phyloP scores from a whole-genome alignment of 1,140 invertebrate genomes.

The Sinella curviseta region DNA sequence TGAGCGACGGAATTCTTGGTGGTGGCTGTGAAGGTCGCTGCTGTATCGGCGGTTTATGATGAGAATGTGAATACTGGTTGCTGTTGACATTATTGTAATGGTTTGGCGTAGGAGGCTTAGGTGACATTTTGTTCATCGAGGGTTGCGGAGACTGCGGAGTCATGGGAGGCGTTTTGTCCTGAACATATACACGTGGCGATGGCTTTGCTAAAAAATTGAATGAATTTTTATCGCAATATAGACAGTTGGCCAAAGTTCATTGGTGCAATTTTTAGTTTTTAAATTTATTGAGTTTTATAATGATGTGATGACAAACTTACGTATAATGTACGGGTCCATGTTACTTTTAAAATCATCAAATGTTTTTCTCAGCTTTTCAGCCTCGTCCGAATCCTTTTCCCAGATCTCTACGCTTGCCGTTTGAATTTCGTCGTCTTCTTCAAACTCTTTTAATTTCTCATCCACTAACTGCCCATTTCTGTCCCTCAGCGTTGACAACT shows the following conservation, averaged over 20 bases:
- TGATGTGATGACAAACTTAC: not conserved
- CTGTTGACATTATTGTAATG: not conserved
- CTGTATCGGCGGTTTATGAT: not conserved
- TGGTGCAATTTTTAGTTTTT: not conserved
- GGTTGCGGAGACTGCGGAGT: not conserved
- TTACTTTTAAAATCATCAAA: not conserved
- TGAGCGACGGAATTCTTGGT: conserved; percentile 10
- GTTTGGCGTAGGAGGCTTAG: not conserved
- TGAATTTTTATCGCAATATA: too few relatives aligned
- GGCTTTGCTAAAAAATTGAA: not conserved
- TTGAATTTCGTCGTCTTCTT: conserved; percentile 44
- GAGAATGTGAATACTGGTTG: not conserved
- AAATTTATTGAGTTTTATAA: not conserved
- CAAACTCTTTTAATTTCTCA: conserved; percentile 55
- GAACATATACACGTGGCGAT: not conserved
- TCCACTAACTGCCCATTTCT: conserved; percentile 69
- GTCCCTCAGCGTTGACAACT: conserved; percentile 68
- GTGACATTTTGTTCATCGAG: not conserved
- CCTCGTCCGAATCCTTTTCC: conserved; percentile 31
- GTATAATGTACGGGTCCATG: not conserved
- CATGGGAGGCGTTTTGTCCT: not conserved
- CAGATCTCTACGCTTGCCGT: conserved; percentile 41
- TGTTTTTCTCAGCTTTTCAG: not conserved
- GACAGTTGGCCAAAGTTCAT: too few relatives aligned
- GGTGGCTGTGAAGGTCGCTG: conserved; percentile 7